Base-by-base conservation (phyloP, 2,888 invertebrate species). In the Cinara cedri region DNA sequence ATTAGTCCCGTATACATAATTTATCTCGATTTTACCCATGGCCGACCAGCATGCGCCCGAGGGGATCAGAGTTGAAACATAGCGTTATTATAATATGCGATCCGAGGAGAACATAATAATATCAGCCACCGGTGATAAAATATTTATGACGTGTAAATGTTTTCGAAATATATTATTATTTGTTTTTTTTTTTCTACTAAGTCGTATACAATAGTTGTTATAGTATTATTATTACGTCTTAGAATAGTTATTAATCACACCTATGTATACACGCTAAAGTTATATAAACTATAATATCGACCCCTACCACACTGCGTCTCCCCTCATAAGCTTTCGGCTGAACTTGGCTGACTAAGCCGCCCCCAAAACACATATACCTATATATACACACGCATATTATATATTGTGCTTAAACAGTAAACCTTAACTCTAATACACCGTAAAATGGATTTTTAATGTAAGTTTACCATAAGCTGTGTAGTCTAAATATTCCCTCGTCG, bases 381-480 rank as follows among this genome's bases (percentile, higher is more conserved):
- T 72, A 57, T n/a, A n/a, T n/a, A n/a, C n/a, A n/a, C n/a, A n/a
- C 14, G 16, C 55, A 55, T 55, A 8, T 44, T 44, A 55, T 24
- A 65, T 21, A 55, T 21, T 19, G 26, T 60, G 65, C 42, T 65
- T 49, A 54, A 49, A 74, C 63, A 2, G 34, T 51, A 51, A 74
- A 74, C 63, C 74, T 63, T 63, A 34, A 51, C 42, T 49, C 49
- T 63, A 63, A 62, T 63, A 63, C n/a, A 6, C 75, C 54, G 10
- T 75, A 42, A 51, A 65, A 65, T 75, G 34, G 34, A 42, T 34
- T 75, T 75, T 75, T 63, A 65, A 54, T 65, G 49, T 65, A 65
- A 75, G 65, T 34, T 21, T 54, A 8, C 54, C 34, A 6, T n/a
- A 34, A 24, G 21, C n/a, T 42, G 34, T 26, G 21, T 19, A 1